Conservation (phyloP, 2,113 vertebrate genomes). For the Drymodes brunneopygia region DNA sequence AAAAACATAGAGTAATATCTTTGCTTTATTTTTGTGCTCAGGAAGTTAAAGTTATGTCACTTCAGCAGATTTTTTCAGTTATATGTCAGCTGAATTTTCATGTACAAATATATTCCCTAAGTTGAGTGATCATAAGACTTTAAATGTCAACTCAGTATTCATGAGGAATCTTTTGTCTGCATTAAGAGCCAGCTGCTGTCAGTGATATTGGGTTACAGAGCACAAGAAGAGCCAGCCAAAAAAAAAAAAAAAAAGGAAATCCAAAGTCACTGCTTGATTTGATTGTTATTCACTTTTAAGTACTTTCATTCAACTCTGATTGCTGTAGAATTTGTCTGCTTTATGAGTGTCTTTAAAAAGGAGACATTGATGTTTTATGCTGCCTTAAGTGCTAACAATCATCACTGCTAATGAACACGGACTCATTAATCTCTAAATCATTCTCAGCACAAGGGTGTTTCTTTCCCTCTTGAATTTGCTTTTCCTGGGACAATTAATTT, state of each 20-base stretch:
- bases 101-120: not conserved
- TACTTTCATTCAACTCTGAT: constrained; percentile 26
- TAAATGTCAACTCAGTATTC: constrained; percentile 45
- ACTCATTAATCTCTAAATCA: constrained; percentile 23
- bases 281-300: constrained; percentile 46
- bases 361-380: not conserved
- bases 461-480: not conserved
- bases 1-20: not conserved
- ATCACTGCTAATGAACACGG: constrained; percentile 1
- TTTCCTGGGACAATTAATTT: not conserved
- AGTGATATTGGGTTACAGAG: not conserved
- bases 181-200: not conserved
- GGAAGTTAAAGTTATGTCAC: not conserved
- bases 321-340: constrained; percentile 12
- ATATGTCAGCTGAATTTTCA: constrained; percentile 1
- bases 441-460: not conserved
- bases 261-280: constrained; percentile 18
- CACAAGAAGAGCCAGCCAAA: not conserved
- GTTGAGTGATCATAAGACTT: constrained; percentile 14
- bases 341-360: constrained; percentile 30
- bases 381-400: constrained; percentile 22
- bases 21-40: not conserved
- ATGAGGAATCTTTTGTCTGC: not conserved
- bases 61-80: not conserved
- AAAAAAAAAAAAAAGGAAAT: not conserved